phyloP scores from a whole-genome alignment of 2,797 vertebrate genomes.

The Tapera naevia region DNA sequence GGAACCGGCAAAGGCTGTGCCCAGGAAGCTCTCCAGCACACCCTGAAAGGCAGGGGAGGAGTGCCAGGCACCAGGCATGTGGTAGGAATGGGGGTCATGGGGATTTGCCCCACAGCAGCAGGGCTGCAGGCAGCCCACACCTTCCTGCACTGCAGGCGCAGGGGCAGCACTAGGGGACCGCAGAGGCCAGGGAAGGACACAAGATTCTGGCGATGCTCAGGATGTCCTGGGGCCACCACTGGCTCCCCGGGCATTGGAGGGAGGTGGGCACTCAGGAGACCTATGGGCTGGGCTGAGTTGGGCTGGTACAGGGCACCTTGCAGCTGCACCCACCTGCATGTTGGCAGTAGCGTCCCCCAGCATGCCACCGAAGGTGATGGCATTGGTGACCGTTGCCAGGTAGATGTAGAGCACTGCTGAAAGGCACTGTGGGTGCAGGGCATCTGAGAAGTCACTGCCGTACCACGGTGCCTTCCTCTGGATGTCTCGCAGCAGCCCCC shows the following conservation, averaged over 20 bases:
- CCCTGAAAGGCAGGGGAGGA: conserved; percentile 67
- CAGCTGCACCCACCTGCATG: conserved; percentile 63
- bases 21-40: conserved; percentile 81
- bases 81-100: accelerated
- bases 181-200: not conserved
- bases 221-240: accelerated
- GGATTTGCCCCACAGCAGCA: accelerated
- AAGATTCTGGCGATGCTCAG: accelerated
- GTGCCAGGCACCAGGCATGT: accelerated
- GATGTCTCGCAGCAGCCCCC: conserved; percentile 78
- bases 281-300: accelerated
- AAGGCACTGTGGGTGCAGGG: conserved; percentile 79
- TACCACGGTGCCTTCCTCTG: conserved; percentile 78
- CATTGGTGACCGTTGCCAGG: conserved; percentile 77
- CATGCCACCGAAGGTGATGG: conserved; percentile 82
- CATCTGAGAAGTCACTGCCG: conserved; percentile 76
- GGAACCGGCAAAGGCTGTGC: conserved; percentile 77
- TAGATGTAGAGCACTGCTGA: conserved; percentile 81
- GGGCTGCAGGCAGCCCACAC: not conserved
- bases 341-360: conserved; percentile 79
- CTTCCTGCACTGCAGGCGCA: not conserved
- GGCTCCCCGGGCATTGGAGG: not conserved
- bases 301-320: accelerated
- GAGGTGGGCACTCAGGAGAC: not conserved
- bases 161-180: accelerated